Evolutionary conservation across 2,113 vertebrate species (phyloP), one percentile per base, ranked within the genome.

Genomic region (Rhegmatorhina hoffmannsi): DNA sequence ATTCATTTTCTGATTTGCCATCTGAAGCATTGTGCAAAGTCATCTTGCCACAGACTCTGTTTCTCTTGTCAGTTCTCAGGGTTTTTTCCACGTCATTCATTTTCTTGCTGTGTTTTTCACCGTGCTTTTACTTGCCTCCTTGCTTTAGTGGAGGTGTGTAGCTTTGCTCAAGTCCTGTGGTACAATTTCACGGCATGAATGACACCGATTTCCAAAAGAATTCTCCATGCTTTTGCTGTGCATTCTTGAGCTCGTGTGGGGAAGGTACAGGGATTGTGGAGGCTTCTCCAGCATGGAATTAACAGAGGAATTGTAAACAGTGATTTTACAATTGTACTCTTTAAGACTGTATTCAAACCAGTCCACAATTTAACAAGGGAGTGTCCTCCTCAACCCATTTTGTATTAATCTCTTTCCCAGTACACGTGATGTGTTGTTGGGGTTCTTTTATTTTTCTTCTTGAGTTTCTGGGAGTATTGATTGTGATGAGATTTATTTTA

Each of bases 171-270:
- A 81, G 43, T 66, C 29, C 33, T 60, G 33, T 68, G 38, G 33
- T 77, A 62, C 23, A 46, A 13, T 53, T 69, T 69, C 50, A 36
- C 9, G 40, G 3, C 5, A 7, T 33, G 38, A 72, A 5, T 64
- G 62, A 28, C 3, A 3, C 18, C 62, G 13, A 84, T 43, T 91
- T 94, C 69, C 34, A 59, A 38, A 88, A 34, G 50, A 86, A 66
- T 77, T 86, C 56, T 91, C 26, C 9, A 47, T 0, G 0, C 14
- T 69, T 82, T 18, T 1, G 1, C 58, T 79, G 19, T 0, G 0
- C 28, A 1, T 85, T 79, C 52, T 68, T 88, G 81, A 83, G 50
- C 50, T 91, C 23, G 4, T 83, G 23, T 38, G 43, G 14, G 49
- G 46, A 83, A 80, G 53, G n/a, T 25, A 55, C 1, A 0, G 33